Evolutionary conservation across 1,140 invertebrate species (phyloP), one percentile per base, ranked within the genome.

Genomic region (Drosophila triauraria): DNA sequence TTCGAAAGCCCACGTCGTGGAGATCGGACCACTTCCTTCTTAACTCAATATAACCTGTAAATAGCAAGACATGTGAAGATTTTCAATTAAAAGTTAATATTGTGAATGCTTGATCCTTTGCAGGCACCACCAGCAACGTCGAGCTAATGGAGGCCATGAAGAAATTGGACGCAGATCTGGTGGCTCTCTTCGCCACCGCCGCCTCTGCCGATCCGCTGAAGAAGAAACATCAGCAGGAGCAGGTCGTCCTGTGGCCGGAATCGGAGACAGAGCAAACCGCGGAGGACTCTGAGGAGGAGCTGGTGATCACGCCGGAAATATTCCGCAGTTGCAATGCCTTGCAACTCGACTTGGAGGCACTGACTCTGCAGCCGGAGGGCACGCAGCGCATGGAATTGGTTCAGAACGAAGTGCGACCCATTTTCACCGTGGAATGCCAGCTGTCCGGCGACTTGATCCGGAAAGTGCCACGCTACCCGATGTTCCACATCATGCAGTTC

Each of bases 111-210:
- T 46, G 17, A n/a, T 32, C 54, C 38, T n/a, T 82, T 83, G 8
- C 68, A 88, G 84, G 78, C 59, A 90, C 65, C 46, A 63, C 40
- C 44, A 82, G 44, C 46, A 84, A 88, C 68, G 72, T 78, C 56
- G 90, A 91, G 75, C 68, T 92, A 88, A 84, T 92, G 78, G 91
- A 92, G 70, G 91, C 91, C 48, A 92, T 92, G 86, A 92, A 91
- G 50, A 92, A 92, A 86, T 48, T 92, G 54, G 91, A 92, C 60
- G 91, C 91, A 1, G 87, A 80, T 53, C 57, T 92, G 72, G 91
- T 87, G 43, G 91, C 91, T 23, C 48, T 92, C 0, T 91, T 92
- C 59, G 91, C 91, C 64, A 79, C 71, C 9, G 86, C 87, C 15
- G 70, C 67, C 7, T 44, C 56, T 2, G 44, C 64, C n/a, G 75